Base-by-base conservation (phyloP, 2,113 vertebrate genomes). In the Plecturocebus donacophilus region DNA sequence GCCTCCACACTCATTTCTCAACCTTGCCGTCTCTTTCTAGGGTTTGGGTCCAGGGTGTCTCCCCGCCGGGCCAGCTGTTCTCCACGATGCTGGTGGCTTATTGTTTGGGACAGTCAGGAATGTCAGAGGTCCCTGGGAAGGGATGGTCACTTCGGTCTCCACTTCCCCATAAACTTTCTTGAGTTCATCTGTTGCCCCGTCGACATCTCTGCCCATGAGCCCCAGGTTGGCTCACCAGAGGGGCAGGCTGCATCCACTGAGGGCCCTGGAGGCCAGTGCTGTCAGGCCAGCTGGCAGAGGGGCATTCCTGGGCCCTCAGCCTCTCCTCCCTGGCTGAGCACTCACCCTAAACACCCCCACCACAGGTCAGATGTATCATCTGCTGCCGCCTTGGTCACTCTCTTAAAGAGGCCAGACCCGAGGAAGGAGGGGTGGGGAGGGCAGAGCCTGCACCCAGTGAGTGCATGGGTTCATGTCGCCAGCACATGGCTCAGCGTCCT, bases 401-500 rank as follows among this genome's bases (percentile, higher is more conserved):
- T 82, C 45, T 68, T 64, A 12, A 20, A n/a, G 25, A 56, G 42
- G 40, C 40, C 49, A 47, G 83, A 0, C 82, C 58, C 35, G 0
- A 91, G 80, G 75, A 77, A 47, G 45, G 91, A 85, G 73, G 76
- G 90, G 88, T 45, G 45, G 25, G 35, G 38, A 10, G 47, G 38
- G 25, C 21, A 3, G 56, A 13, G 8, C 56, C 19, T 16, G 4
- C 45, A 6, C 54, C 75, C 64, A 16, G 25, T 10, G 2, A 73
- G 95, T 93, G 96, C 94, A 97, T 96, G 93, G 95, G 95, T 83
- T 1, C 25, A 64, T 96, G 94, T 93, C 96, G 93, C 95, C 68
- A 75, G 66, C 93, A 0, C 20, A 2, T 6, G 87, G 49, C 73
- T 86, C 38, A 0, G 13, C 45, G 89, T 93, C 94, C 49, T 97